A percentile compares a stretch with the other conserved stretches of the same genome.
phyloP scores from a whole-genome alignment of 2,888 invertebrate species.

The Spisula solida region DNA sequence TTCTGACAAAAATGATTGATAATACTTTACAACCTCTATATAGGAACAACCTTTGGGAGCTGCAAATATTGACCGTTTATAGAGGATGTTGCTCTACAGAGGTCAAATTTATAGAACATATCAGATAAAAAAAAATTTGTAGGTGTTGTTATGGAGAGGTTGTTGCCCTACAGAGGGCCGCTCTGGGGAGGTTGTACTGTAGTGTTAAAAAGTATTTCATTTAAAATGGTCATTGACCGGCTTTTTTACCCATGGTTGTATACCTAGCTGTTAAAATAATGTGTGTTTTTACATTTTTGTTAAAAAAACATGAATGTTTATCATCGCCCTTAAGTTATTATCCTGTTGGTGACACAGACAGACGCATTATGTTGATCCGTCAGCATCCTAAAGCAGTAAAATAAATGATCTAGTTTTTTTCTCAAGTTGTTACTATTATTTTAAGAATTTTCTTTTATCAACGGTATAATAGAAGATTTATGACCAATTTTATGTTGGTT shows the following conservation, averaged over 20 bases:
- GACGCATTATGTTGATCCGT: background rate
- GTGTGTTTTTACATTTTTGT: background rate
- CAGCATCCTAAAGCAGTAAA: background rate
- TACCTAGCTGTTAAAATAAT: background rate
- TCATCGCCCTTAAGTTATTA: background rate
- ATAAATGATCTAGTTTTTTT: background rate
- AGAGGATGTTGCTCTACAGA: no score
- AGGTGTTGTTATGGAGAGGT: no score
- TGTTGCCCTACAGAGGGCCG: no score
- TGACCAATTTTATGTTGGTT: constrained; percentile 47
- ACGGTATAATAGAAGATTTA: constrained; percentile 30
- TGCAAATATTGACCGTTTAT: no score
- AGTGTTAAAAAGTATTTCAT: background rate
- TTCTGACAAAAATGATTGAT: background rate
- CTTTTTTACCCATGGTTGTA: background rate
- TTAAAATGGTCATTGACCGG: background rate
- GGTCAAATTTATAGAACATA: no score
- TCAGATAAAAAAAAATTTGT: no score
- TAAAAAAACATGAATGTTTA: background rate
- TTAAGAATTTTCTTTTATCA: constrained; percentile 44
- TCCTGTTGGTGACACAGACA: background rate
- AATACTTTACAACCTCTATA: no score
- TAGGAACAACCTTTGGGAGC: no score
- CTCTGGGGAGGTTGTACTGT: no score
- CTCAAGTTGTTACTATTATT: constrained; percentile 7